Evolutionary conservation across 2,888 invertebrate species (phyloP), one percentile per base, ranked within the genome.

Genomic region (Polylopha cassiicola): DNA sequence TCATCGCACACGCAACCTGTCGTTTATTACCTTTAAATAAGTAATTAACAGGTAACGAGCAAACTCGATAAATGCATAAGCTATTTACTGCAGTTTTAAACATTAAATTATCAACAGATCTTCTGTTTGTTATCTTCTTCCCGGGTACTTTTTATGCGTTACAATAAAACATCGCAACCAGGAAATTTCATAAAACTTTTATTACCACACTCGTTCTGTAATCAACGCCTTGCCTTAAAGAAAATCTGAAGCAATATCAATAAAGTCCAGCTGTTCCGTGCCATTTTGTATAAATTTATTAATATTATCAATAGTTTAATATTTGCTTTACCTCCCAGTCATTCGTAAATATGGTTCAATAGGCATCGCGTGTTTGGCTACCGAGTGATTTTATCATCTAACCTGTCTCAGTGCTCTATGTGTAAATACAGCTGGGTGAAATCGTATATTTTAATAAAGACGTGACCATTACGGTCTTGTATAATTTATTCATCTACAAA

Each of bases 371-470:
- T 43, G 43, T 16, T 21, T 18, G 6, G 36, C 37, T 30, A 26
- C 43, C 26, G 20, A 43, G 18, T 34, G 34, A 41, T 41, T 36
- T 41, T 41, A 36, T 41, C 30, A 36, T 36, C 20, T 6, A 23
- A 33, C 32, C 33, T 23, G 22, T 23, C 23, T 23, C 33, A 41
- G 34, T 30, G 30, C 13, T 36, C 29, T 36, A 36, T 30, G 36
- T 36, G 36, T 41, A 41, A 41, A 41, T 41, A 36, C 24, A 29
- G 8, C 18, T 30, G 30, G 21, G 36, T 41, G 41, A 41, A 41
- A 41, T 30, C 41, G 41, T 41, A 41, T 36, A 41, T 41, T 41
- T 41, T 36, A 41, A 41, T 41, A 41, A 36, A 41, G 34, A 36
- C 26, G 29, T 24, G 30, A 41, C 36, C 41, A 41, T 41, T 36